phyloP scores from a whole-genome alignment of 2,888 invertebrate species.

The Ormyrus rosae region DNA sequence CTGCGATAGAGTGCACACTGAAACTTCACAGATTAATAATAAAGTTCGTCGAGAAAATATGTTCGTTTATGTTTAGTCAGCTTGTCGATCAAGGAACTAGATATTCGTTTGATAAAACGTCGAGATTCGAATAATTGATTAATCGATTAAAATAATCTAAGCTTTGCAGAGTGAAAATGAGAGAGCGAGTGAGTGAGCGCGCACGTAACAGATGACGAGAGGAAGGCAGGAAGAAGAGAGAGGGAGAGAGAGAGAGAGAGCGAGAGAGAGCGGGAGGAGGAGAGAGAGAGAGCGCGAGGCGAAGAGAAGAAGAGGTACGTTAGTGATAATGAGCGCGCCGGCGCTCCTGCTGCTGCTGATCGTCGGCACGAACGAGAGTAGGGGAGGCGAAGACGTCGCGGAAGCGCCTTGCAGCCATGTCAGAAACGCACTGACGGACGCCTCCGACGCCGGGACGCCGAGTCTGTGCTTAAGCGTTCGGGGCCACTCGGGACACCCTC shows the following conservation, averaged over 20 bases:
- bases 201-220: neutral
- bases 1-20: neutral
- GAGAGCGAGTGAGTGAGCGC: slow-evolving; percentile 27
- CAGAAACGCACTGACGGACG: slow-evolving; percentile 75
- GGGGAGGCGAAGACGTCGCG: slow-evolving; percentile 70
- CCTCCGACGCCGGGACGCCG: slow-evolving; percentile 74
- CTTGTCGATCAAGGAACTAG: neutral
- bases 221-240: slow-evolving; percentile 34
- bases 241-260: slow-evolving; percentile 46
- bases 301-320: slow-evolving; percentile 6
- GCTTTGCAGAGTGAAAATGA: slow-evolving; percentile 13
- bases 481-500: slow-evolving; percentile 72
- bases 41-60: neutral
- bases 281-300: slow-evolving; percentile 38
- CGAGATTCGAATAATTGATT: slow-evolving; percentile 2
- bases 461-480: slow-evolving; percentile 64
- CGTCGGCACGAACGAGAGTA: slow-evolving; percentile 47
- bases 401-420: slow-evolving; percentile 74
- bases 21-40: slow-evolving; percentile 4
- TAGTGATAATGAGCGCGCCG: slow-evolving; percentile 42
- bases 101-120: neutral
- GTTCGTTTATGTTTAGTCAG: neutral
- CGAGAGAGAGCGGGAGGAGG: neutral
- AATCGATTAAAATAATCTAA: neutral
- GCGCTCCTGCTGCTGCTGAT: slow-evolving; percentile 42